Base-by-base conservation (phyloP, 2,797 vertebrate species). In the Oreochromis grahami region DNA sequence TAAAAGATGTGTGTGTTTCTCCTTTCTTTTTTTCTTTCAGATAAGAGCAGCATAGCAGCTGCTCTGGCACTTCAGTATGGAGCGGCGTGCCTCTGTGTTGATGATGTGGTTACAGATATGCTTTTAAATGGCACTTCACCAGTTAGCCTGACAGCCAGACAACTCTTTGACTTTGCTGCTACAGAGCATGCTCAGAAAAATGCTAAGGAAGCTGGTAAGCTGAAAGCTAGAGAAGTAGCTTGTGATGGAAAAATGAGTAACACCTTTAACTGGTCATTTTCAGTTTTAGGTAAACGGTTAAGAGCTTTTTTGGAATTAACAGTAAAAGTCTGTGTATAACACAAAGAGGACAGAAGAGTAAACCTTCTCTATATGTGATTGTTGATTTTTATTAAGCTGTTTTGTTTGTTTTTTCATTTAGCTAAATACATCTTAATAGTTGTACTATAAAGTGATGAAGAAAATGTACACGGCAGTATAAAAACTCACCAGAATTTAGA, bases 41-140 rank as follows among this genome's bases (percentile, higher is more conserved):
- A 95, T 53, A 97, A 97, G 86, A 95, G 96, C 1, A 80, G 50
- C 1, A 91, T 89, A 0, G 97, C 97, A 0, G 81, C 93, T 1
- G 89, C 82, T 74, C 82, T 99, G 76, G 97, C 97, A 3, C 93
- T 48, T 65, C 90, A 95, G 88, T 99, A 99, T 0, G 91, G 83
- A 0, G 95, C 92, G 0, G 93, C 92, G 2, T 96, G 94, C 89
- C 84, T 99, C 80, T 96, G 81, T 82, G 85, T 99, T 0, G 97
- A 99, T 24, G 48, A 93, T 0, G 83, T 98, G 51, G 94, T 99
- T 48, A 89, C 93, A 80, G 96, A 98, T 53, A 96, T 96, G 17
- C 83, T 99, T 41, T 91, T 87, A 0, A 94, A 94, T 2, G 93
- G 96, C 13, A 90, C 56, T 77, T 97, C 93, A n/a, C 19, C 24